Evolutionary conservation across 1,140 invertebrate species (phyloP).

Genomic region (Hormaphis cornu): DNA sequence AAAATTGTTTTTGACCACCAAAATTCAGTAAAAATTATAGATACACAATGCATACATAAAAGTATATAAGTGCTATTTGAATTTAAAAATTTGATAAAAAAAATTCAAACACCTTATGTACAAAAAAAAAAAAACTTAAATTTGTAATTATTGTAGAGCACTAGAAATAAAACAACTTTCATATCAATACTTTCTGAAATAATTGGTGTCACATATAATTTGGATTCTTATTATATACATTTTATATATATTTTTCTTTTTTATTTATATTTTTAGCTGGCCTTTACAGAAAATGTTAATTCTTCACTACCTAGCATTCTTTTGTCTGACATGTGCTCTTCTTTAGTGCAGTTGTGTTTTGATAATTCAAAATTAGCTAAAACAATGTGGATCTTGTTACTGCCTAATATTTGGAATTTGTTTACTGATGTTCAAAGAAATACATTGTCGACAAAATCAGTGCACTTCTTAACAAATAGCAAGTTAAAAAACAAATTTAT

Average conservation of each 20-base stretch:
- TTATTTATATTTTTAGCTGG: not conserved
- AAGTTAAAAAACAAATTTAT: constrained; percentile 5
- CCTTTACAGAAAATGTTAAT: not conserved
- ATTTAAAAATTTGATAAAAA: too few species aligned
- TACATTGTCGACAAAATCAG: not conserved
- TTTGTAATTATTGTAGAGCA: too few species aligned
- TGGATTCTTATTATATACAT: not conserved
- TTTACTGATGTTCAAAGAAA: not conserved
- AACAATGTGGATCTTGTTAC: not conserved
- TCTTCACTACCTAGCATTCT: not conserved
- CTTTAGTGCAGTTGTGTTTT: constrained; percentile 6
- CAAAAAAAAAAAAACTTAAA: too few species aligned
- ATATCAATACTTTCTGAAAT: too few species aligned
- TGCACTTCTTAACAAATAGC: not conserved
- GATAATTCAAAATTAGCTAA: constrained; percentile 1
- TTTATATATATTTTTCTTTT: not conserved
- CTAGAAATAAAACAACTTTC: too few species aligned
- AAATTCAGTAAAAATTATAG: too few species aligned
- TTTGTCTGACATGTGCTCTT: not conserved
- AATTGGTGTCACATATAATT: too few species aligned
- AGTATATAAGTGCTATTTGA: too few species aligned
- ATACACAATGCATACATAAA: too few species aligned
- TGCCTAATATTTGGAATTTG: not conserved
- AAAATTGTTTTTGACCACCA: too few species aligned
- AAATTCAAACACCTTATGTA: too few species aligned